These are phyloP conservation scores for Dolomedes plantarius DNA, from an alignment of 2,888 invertebrate genomes.

Conservation along the genomic window DNA sequence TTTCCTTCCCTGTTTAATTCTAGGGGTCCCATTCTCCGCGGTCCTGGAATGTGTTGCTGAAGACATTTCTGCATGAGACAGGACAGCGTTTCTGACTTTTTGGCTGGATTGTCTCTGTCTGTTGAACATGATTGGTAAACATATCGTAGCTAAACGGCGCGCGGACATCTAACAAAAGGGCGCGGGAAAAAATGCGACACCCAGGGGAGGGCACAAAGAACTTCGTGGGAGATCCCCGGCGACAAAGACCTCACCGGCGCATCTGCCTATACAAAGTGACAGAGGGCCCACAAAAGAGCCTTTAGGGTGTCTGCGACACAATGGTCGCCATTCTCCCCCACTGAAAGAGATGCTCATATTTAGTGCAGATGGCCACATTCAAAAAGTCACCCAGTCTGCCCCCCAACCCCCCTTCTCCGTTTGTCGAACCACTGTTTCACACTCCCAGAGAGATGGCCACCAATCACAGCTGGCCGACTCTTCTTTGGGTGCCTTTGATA, in stretches of 20 bases:
- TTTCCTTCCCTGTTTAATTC: neutral
- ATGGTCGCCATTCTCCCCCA: conserved; percentile 24
- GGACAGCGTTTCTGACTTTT: conserved; percentile 38
- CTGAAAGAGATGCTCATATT: conserved; percentile 61
- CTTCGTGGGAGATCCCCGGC: conserved; percentile 61
- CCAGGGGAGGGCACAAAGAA: conserved; percentile 23
- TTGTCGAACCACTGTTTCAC: conserved; percentile 46
- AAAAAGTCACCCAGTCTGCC: conserved; percentile 36
- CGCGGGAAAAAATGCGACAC: conserved; percentile 44
- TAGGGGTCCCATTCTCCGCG: neutral
- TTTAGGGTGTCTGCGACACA: conserved; percentile 26
- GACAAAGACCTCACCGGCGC: conserved; percentile 71
- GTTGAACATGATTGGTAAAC: conserved; percentile 67
- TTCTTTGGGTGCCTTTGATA: conserved; percentile 31
- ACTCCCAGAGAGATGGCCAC: conserved; percentile 38
- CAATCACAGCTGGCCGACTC: conserved; percentile 51
- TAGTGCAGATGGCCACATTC: conserved; percentile 69
- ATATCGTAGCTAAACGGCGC: conserved; percentile 31
- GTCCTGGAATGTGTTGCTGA: conserved; percentile 21
- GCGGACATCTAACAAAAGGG: conserved; percentile 10
- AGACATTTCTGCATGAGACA: conserved; percentile 33
- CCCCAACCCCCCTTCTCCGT: neutral
- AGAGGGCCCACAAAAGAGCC: conserved; percentile 45
- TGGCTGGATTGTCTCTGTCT: conserved; percentile 54
- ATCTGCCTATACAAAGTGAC: conserved; percentile 66